These are phyloP conservation scores for Andrena cerasifolii DNA, from an alignment of 1,140 invertebrate genomes.

Conservation along the genomic window DNA sequence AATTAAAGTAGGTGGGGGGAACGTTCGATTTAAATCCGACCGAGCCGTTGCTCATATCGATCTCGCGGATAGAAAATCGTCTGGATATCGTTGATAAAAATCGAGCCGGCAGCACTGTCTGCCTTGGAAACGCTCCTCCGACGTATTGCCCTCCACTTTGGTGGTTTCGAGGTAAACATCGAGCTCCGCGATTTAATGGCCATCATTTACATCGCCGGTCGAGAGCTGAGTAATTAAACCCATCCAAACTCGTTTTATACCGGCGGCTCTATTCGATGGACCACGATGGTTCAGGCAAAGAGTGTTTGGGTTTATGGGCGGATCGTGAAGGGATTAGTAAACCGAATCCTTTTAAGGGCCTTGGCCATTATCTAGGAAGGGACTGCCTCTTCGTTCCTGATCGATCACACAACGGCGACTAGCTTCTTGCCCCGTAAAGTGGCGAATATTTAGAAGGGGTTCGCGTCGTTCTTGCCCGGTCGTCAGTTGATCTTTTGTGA, in stretches of 20 bases:
- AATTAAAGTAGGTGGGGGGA: slow-evolving; percentile 31
- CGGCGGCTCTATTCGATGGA: slow-evolving; percentile 61
- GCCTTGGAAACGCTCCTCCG: slow-evolving; percentile 32
- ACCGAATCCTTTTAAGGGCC: slow-evolving; percentile 69
- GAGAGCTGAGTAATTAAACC: slow-evolving; percentile 76
- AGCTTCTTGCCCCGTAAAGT: slow-evolving; percentile 22
- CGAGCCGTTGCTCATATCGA: slow-evolving; percentile 43
- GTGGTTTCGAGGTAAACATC: slow-evolving; percentile 69
- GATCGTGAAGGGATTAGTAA: slow-evolving; percentile 69
- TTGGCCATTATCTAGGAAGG: slow-evolving; percentile 55
- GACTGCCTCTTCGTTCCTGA: slow-evolving; percentile 22
- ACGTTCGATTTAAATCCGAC: slow-evolving; percentile 39
- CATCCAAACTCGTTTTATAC: slow-evolving; percentile 70
- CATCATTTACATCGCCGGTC: slow-evolving; percentile 71
- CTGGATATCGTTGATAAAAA: slow-evolving; percentile 51
- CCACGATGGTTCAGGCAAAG: slow-evolving; percentile 56
- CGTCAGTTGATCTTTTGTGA: not conserved
- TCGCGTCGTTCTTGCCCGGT: not conserved
- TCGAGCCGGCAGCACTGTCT: slow-evolving; percentile 3
- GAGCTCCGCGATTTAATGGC: slow-evolving; percentile 69
- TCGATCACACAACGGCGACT: slow-evolving; percentile 10
- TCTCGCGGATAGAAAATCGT: slow-evolving; percentile 34
- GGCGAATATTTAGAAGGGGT: slow-evolving; percentile 43
- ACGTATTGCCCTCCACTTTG: slow-evolving; percentile 58
- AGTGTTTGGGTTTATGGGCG: slow-evolving; percentile 65